Conservation (phyloP, 23 tunicate species). For the Pegea sp. region DNA sequence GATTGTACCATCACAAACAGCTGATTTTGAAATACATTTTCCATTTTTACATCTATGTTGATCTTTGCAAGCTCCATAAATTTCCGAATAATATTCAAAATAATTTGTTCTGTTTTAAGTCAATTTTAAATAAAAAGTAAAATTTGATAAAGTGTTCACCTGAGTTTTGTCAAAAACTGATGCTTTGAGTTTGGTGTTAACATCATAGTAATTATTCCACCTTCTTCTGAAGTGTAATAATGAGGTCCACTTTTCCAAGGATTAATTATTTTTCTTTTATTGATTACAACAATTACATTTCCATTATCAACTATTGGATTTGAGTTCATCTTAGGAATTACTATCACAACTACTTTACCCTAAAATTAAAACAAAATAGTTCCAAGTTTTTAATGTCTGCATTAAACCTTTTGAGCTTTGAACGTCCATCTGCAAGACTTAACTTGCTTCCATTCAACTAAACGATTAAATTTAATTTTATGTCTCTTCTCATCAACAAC, state of each 20-base stretch:
- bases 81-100: no score
- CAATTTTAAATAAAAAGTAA: neutral
- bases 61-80: constrained; percentile 15
- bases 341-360: constrained; percentile 41
- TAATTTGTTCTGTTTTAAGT: no score
- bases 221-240: constrained; percentile 32
- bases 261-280: constrained; percentile 4
- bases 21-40: constrained; percentile 40
- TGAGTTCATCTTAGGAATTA: constrained; percentile 39
- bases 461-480: no score
- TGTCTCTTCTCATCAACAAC: no score
- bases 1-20: constrained; percentile 68
- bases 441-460: constrained; percentile 4
- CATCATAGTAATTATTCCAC: constrained; percentile 21
- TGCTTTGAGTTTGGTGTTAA: constrained; percentile 12
- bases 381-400: neutral
- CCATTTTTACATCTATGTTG: constrained; percentile 59
- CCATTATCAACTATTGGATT: constrained; percentile 29
- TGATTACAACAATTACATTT: constrained; percentile 12
- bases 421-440: constrained; percentile 45
- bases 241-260: constrained; percentile 15
- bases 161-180: constrained; percentile 13
- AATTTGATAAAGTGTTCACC: constrained; percentile 9
- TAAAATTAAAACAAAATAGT: constrained; percentile 6
- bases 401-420: constrained; percentile 6